Conservation (phyloP, 1,140 invertebrate genomes). For the Megalopta genalis region DNA sequence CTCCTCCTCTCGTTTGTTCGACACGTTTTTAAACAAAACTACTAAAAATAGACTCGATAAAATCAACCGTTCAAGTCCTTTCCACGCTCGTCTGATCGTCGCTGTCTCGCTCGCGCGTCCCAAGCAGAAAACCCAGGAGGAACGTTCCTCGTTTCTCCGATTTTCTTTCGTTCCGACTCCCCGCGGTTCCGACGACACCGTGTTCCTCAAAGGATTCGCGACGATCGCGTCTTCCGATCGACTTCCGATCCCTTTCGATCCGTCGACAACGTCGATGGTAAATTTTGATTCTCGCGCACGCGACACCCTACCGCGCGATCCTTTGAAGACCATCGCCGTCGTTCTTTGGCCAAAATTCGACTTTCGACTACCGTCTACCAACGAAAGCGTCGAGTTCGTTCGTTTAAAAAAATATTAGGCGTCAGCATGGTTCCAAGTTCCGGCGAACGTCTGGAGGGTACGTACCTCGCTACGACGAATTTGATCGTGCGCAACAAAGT, state of each 20-base stretch:
- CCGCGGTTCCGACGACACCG: no score
- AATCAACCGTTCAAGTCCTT: constrained; percentile 67
- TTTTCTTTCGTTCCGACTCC: no score
- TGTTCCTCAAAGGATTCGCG: background rate
- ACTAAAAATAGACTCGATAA: constrained; percentile 74
- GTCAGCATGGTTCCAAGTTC: constrained; percentile 8
- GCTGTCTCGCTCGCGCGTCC: background rate
- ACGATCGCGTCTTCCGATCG: background rate
- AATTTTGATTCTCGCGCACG: constrained; percentile 36
- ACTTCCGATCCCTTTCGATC: background rate
- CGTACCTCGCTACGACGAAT: background rate
- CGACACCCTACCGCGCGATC: background rate
- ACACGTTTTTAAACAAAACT: constrained; percentile 66
- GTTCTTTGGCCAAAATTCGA: no score
- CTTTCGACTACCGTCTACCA: background rate
- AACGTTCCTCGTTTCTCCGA: constrained; percentile 3
- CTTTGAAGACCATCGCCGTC: background rate
- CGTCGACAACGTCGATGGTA: background rate
- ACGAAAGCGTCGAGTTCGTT: background rate
- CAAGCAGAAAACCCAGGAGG: constrained; percentile 42
- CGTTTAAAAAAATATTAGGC: background rate
- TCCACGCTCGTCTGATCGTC: background rate
- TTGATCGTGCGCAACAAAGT: background rate
- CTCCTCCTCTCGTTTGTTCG: constrained; percentile 50
- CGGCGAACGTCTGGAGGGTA: background rate